Percentiles rank a stretch among this genome's conserved stretches.
Conservation (phyloP, 1,140 invertebrate genomes). For the Ceratina australensis region DNA sequence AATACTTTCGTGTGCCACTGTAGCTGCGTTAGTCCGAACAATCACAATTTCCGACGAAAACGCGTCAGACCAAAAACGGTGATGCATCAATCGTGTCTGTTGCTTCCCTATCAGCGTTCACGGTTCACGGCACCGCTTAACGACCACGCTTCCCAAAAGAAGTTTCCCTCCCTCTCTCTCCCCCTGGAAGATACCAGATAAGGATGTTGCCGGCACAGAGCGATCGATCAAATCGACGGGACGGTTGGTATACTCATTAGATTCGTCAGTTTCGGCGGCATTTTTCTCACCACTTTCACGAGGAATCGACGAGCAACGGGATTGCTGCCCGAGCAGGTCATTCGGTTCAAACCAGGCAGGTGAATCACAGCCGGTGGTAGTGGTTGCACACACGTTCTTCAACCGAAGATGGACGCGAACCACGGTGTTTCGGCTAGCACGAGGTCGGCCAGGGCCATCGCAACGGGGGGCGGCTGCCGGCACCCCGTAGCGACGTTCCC, state of each 20-base stretch:
- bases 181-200: slow-evolving; percentile 30
- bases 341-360: slow-evolving; percentile 44
- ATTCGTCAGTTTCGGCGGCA: slow-evolving; percentile 46
- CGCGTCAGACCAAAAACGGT: too few relatives aligned
- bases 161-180: not conserved
- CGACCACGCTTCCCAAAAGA: slow-evolving; percentile 28
- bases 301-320: slow-evolving; percentile 6
- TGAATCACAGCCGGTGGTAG: slow-evolving; percentile 60
- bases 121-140: slow-evolving; percentile 33
- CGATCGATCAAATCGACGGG: slow-evolving; percentile 60
- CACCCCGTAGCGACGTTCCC: slow-evolving; percentile 62
- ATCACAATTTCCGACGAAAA: too few relatives aligned
- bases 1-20: too few relatives aligned
- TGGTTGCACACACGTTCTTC: slow-evolving; percentile 36
- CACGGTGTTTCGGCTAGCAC: slow-evolving; percentile 31
- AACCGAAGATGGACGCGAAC: not conserved
- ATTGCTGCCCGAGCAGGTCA: not conserved
- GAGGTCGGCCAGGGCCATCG: slow-evolving; percentile 29
- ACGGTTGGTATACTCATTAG: slow-evolving; percentile 45
- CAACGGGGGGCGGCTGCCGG: slow-evolving; percentile 55
- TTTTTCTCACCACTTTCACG: slow-evolving; percentile 48
- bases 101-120: slow-evolving; percentile 22
- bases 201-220: slow-evolving; percentile 18
- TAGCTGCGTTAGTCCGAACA: too few relatives aligned
- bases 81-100: not conserved